Evolutionary conservation across 2,888 invertebrate genomes (phyloP), one percentile per base, ranked within the genome.

Genomic region (Troides aeacus): DNA sequence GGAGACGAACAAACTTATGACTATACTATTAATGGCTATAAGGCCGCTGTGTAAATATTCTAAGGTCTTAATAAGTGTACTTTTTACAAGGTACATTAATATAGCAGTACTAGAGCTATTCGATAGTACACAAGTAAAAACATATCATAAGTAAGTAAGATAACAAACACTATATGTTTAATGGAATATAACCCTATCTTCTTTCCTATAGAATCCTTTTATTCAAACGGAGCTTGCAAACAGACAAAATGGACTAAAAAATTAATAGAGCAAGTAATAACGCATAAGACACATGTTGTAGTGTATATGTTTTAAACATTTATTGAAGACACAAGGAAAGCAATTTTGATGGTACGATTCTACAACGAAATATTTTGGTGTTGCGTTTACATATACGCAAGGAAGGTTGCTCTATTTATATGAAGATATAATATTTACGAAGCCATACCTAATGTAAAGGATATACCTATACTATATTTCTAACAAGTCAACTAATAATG

Each of bases 221-320:
- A 15, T 46, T 46, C 18, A 50, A 17, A 5, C n/a, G 5, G 6
- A 57, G 1, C 0, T 5, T 57, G 4, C 18, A 21, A 0, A 1
- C 50, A 57, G 17, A 17, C 50, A 57, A 10, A 21, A 65, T 68
- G 70, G 68, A 69, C 53, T 68, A 56, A 61, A 71, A 70, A 71
- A 88, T 86, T 87, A 88, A 90, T 89, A 88, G 84, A 90, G 89
- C 89, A 90, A 87, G 85, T 87, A 82, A 85, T 90, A 85, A 87
- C 87, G 84, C 81, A 91, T 92, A 90, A 90, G 90, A 90, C 89
- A 92, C 91, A 91, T 91, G 91, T 90, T 87, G 86, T 87, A 77
- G 78, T 82, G 5, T 30, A 2, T 77, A 86, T 89, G 86, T 87
- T 90, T 90, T 86, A 89, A 90, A 90, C 87, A 89, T 90, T 89